These are phyloP conservation scores for Leptopterna dolabrata DNA, from an alignment of 2,888 invertebrate species.

Conservation along the genomic window DNA sequence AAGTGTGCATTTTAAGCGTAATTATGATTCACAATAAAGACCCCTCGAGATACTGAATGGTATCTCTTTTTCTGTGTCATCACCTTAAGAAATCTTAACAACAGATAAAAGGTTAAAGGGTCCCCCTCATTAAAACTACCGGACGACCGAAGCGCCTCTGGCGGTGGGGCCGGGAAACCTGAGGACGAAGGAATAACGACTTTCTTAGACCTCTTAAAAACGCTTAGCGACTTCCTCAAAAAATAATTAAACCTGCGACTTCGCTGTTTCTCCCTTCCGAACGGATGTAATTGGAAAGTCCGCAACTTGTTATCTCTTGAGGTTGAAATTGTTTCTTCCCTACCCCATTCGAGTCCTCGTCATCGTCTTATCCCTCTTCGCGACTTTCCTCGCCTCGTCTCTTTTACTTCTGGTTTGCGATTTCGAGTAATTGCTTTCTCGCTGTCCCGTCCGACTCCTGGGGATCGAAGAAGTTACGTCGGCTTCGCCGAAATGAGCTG, in stretches of 20 bases:
- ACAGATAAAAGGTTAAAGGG: neutral
- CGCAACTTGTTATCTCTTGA: slow-evolving; percentile 45
- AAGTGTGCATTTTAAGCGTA: neutral
- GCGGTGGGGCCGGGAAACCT: neutral
- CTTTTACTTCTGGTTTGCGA: slow-evolving; percentile 29
- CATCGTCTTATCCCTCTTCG: neutral
- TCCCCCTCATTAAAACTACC: neutral
- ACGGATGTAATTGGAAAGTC: slow-evolving; percentile 42
- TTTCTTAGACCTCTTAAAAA: slow-evolving; percentile 9
- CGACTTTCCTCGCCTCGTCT: neutral
- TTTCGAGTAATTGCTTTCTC: slow-evolving; percentile 40
- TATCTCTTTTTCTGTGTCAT: neutral
- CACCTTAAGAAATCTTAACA: neutral
- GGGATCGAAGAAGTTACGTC: neutral
- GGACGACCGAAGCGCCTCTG: neutral
- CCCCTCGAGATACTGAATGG: neutral
- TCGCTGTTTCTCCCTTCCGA: neutral
- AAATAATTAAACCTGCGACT: slow-evolving; percentile 46
- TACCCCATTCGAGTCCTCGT: neutral
- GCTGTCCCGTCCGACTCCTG: neutral
- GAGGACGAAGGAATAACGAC: neutral
- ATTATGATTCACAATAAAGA: neutral
- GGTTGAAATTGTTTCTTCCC: slow-evolving; percentile 46
- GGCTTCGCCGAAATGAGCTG: neutral
- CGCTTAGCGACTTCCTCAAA: slow-evolving; percentile 35